Base-by-base conservation (phyloP, 2,888 invertebrate species). In the Ichneumoninae sp. region DNA sequence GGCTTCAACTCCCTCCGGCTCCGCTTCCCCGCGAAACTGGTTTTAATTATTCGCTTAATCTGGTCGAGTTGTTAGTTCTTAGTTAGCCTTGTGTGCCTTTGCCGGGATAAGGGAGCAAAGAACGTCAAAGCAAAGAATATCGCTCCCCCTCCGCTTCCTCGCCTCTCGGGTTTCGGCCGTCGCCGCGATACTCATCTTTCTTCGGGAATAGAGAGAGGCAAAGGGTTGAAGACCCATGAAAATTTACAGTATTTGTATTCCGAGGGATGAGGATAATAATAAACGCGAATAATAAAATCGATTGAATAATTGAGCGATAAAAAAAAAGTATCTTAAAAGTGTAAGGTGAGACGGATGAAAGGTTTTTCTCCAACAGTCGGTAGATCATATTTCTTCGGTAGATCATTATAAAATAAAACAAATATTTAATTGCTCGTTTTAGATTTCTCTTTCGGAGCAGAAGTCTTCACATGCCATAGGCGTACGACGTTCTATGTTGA, bases 1-100 rank as follows among this genome's bases (percentile, higher is more conserved):
- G 26, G 36, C 50, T 75, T 36, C n/a, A 50, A 19, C 65, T 66
- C 36, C 22, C 8, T 19, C 54, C 54, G 50, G 50, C 54, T n/a
- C 54, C 22, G 22, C 68, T 82, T 70, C 79, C 47, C 69, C 68
- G 80, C 75, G 84, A 83, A 88, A 88, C 86, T 86, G 86, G 84
- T 85, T 88, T 86, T 86, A 87, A 87, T 86, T 88, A 87, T 87
- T 85, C 84, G 83, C 83, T 85, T 87, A 84, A 87, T 88, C 86
- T 82, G 78, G 77, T 68, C 57, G 80, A 77, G 60, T 81, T 86
- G 84, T 86, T 84, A 81, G 83, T 83, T 86, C 82, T 83, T 85
- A 84, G 87, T 87, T 85, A 81, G 75, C 78, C 66, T 74, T 66
- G 75, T 75, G 65, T 75, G 75, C 65, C 65, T 75, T 75, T 26